A percentile compares a stretch with the other conserved stretches of the same genome.
Evolutionary conservation across 2,113 vertebrate species (phyloP).

Genomic region (Saccopteryx leptura): DNA sequence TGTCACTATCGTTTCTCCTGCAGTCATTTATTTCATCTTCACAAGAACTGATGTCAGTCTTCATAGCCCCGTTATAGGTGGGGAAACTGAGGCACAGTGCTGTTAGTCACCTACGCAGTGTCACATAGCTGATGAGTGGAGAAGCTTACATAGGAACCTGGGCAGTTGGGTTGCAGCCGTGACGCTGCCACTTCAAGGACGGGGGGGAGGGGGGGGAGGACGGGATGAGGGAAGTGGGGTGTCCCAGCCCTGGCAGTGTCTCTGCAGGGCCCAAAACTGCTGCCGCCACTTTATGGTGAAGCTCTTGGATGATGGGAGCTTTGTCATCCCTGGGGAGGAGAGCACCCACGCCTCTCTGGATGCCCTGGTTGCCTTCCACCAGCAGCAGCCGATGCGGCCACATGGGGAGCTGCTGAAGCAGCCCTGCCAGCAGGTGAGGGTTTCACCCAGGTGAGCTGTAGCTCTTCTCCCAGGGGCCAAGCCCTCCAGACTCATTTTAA

Average conservation of each 20-base stretch:
- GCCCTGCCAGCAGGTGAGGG: constrained; percentile 90
- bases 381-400: constrained; percentile 85
- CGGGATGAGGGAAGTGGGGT: fast-evolving
- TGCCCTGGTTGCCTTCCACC: constrained; percentile 90
- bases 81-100: neutral
- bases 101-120: neutral
- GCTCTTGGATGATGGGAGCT: constrained; percentile 82
- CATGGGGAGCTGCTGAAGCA: constrained; percentile 87
- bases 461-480: neutral
- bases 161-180: neutral
- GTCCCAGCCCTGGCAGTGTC: neutral
- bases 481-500: too few relatives aligned
- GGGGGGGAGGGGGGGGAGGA: fast-evolving
- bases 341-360: constrained; percentile 85
- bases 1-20: neutral
- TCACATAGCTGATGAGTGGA: neutral
- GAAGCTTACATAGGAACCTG: neutral
- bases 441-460: fast-evolving
- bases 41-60: neutral
- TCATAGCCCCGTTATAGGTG: neutral
- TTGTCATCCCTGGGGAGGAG: constrained; percentile 87
- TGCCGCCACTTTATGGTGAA: constrained; percentile 93
- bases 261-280: constrained; percentile 80
- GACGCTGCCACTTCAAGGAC: too few relatives aligned
- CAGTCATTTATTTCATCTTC: neutral